Evolutionary conservation across 2,888 invertebrate species (phyloP).

Genomic region (Protophormia terraenovae): DNA sequence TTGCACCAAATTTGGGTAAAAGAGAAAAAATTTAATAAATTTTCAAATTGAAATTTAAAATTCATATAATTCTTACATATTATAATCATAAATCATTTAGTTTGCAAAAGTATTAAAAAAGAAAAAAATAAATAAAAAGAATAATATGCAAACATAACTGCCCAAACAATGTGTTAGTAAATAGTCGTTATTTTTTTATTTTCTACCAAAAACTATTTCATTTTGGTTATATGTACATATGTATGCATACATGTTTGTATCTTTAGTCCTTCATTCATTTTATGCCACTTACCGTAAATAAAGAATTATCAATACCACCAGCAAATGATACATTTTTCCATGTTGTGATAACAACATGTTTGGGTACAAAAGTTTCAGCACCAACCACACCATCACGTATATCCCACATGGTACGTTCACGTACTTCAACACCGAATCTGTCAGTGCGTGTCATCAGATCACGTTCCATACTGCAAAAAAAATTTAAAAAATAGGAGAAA

Average conservation of each 20-base stretch:
- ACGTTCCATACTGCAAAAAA: constrained; percentile 83
- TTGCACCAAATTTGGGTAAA: too few relatives aligned
- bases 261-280: neutral
- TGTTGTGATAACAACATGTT: constrained; percentile 94
- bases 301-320: constrained; percentile 91
- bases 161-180: neutral
- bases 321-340: constrained; percentile 98
- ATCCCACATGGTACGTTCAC: constrained; percentile 93
- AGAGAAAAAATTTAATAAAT: neutral
- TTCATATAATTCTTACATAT: neutral
- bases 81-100: constrained; percentile 37
- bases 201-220: neutral
- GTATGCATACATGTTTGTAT: neutral
- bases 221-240: neutral
- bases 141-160: neutral
- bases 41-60: constrained; percentile 9
- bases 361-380: constrained; percentile 93
- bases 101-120: too few relatives aligned
- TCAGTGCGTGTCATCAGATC: constrained; percentile 89
- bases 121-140: neutral
- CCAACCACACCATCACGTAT: constrained; percentile 95
- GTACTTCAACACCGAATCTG: constrained; percentile 91
- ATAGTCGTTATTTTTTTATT: neutral
- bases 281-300: constrained; percentile 84
- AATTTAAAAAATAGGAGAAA: constrained; percentile 17